Evolutionary conservation across 1,140 invertebrate species (phyloP).

Genomic region (Hyles vespertilio): DNA sequence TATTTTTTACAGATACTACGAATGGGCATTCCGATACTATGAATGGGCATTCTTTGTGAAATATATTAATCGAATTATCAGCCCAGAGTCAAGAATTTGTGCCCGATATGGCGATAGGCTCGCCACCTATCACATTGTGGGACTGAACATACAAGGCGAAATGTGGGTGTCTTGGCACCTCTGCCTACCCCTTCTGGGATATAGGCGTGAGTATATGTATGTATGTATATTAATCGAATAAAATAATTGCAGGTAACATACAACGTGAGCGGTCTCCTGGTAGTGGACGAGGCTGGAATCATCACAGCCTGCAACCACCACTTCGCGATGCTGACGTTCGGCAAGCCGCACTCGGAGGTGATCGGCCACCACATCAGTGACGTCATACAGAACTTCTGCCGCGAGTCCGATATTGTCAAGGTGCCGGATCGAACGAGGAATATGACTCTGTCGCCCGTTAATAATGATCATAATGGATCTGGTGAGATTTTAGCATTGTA

Average conservation of each 20-base stretch:
- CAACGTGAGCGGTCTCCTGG: slow-evolving; percentile 82
- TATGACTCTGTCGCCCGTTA: slow-evolving; percentile 72
- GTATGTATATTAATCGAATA: background rate
- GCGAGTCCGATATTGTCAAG: slow-evolving; percentile 61
- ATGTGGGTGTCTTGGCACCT: no score
- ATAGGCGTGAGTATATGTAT: no score
- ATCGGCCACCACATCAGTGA: slow-evolving; percentile 77
- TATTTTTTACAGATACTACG: no score
- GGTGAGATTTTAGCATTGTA: slow-evolving; percentile 25
- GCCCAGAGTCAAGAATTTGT: no score
- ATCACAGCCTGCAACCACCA: slow-evolving; percentile 82
- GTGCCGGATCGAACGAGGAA: slow-evolving; percentile 60
- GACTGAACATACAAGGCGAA: no score
- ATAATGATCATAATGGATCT: slow-evolving; percentile 68
- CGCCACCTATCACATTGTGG: no score
- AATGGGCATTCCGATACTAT: no score
- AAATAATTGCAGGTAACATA: slow-evolving; percentile 73
- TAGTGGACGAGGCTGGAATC: slow-evolving; percentile 78
- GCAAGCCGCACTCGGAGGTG: slow-evolving; percentile 78
- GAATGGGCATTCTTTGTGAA: no score
- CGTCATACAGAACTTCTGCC: slow-evolving; percentile 75
- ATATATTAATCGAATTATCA: no score
- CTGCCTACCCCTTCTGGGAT: no score
- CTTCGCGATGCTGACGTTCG: slow-evolving; percentile 81
- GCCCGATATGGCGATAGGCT: no score